A percentile compares a stretch with the other conserved stretches of the same genome.
phyloP scores from a whole-genome alignment of 2,113 vertebrate species.

The Telmatochromis sp. region DNA sequence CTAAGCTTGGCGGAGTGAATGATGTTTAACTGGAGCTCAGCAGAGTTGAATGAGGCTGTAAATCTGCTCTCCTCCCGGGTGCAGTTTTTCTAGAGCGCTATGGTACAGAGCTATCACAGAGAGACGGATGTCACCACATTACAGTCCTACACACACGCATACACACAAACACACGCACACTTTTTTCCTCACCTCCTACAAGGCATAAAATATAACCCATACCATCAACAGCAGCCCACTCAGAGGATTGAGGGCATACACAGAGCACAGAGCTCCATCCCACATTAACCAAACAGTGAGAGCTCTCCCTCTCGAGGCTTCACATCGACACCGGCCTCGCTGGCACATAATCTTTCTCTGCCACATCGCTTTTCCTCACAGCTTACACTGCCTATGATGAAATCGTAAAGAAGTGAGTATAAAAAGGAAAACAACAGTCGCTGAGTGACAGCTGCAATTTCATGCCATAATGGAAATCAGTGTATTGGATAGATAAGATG shows the following conservation, averaged over 20 bases:
- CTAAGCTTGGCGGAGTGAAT: constrained; percentile 41
- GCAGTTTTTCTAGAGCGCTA: constrained; percentile 44
- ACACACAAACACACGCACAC: background rate
- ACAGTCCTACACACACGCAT: background rate
- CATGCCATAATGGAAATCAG: background rate
- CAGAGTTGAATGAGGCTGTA: constrained; percentile 50
- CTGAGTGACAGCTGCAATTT: background rate
- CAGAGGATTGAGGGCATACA: constrained; percentile 30
- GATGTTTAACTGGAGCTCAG: constrained; percentile 55
- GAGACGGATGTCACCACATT: constrained; percentile 41
- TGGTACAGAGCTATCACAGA: constrained; percentile 24
- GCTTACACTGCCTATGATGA: background rate
- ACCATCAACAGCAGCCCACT: constrained; percentile 50
- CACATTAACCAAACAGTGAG: constrained; percentile 40
- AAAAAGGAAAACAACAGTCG: background rate
- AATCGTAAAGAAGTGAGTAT: background rate
- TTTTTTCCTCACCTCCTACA: constrained; percentile 15
- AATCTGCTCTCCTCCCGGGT: constrained; percentile 52
- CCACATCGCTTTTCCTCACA: background rate
- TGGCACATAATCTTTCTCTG: constrained; percentile 4
- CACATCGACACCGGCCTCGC: background rate
- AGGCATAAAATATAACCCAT: constrained; percentile 30
- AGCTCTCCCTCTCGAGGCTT: constrained; percentile 16
- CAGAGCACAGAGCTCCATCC: constrained; percentile 29
- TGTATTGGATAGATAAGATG: background rate